A percentile compares a stretch with the other conserved stretches of the same genome.
phyloP scores from a whole-genome alignment of 2,888 invertebrate species.

The Leptinotarsa rubiginosa region DNA sequence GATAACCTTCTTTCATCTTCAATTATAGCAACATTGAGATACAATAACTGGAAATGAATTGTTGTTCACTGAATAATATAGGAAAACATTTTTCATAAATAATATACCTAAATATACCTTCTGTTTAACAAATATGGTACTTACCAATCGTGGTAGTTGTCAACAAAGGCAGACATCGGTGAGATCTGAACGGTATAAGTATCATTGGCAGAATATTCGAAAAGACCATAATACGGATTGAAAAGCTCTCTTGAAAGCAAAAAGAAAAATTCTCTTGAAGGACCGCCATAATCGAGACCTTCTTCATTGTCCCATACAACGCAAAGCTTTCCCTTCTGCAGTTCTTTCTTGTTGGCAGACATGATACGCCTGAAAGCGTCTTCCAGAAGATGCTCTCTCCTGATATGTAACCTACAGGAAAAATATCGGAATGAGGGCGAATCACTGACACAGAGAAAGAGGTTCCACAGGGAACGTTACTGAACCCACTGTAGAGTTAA shows the following conservation, averaged over 20 bases:
- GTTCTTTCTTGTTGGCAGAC: slow-evolving; percentile 94
- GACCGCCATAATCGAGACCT: slow-evolving; percentile 97
- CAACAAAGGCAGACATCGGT: slow-evolving; percentile 96
- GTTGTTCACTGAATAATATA: not conserved
- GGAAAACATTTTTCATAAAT: no score
- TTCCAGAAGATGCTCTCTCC: slow-evolving; percentile 92
- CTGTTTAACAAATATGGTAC: slow-evolving; percentile 53
- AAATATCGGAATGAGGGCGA: not conserved
- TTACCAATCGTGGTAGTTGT: slow-evolving; percentile 96
- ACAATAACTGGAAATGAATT: not conserved
- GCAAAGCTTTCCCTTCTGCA: slow-evolving; percentile 94
- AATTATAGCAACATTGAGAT: not conserved
- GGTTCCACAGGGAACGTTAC: not conserved
- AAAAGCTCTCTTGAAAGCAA: slow-evolving; percentile 96
- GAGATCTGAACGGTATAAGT: slow-evolving; percentile 96
- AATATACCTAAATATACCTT: not conserved
- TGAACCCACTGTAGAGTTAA: not conserved
- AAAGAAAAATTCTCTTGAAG: slow-evolving; percentile 97
- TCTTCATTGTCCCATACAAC: slow-evolving; percentile 96
- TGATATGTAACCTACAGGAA: slow-evolving; percentile 82
- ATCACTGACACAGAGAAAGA: not conserved
- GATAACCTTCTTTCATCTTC: no score
- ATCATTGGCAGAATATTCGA: slow-evolving; percentile 98
- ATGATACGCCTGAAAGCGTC: slow-evolving; percentile 97
- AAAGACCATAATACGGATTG: slow-evolving; percentile 98